A percentile compares a stretch with the other conserved stretches of the same genome.
phyloP scores from a whole-genome alignment of 2,113 vertebrate species.

The Lepisosteus osseus region DNA sequence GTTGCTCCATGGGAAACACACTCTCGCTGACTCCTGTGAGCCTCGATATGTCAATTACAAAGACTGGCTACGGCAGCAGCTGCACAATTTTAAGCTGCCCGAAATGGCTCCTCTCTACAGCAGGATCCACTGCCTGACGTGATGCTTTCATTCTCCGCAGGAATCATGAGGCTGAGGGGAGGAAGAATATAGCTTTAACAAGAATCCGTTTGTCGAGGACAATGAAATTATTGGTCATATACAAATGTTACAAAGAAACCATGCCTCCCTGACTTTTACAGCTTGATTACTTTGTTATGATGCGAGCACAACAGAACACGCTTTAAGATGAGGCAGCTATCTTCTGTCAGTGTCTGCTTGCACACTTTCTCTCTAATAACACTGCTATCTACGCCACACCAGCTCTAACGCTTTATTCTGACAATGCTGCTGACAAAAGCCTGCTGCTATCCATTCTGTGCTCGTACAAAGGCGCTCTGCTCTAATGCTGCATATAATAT shows the following conservation, averaged over 20 bases:
- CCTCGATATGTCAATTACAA: too few species aligned
- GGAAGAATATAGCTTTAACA: too few species aligned
- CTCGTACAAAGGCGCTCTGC: constrained; percentile 6
- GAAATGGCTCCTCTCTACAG: too few species aligned
- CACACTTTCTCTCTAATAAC: constrained; percentile 52
- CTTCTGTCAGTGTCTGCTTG: constrained; percentile 46
- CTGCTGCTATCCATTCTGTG: constrained; percentile 30
- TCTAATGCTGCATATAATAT: constrained; percentile 28
- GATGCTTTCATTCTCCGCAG: not conserved
- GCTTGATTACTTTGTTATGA: too few species aligned
- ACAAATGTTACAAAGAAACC: too few species aligned
- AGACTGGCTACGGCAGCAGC: too few species aligned
- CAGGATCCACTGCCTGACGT: not conserved
- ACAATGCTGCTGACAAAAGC: constrained; percentile 43
- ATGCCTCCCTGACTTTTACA: too few species aligned
- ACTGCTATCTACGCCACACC: constrained; percentile 37
- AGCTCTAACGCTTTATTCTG: constrained; percentile 50
- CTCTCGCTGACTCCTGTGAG: too few species aligned
- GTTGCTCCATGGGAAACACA: too few species aligned
- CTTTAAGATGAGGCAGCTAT: constrained; percentile 35
- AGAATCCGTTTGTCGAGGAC: not conserved
- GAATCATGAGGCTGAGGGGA: too few species aligned
- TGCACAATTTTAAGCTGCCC: too few species aligned
- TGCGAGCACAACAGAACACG: too few species aligned
- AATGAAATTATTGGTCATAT: not conserved